Percentiles rank a stretch among this genome's conserved stretches.
Evolutionary conservation across 2,888 invertebrate genomes (phyloP).

Genomic region (Drosophila mayaguana): DNA sequence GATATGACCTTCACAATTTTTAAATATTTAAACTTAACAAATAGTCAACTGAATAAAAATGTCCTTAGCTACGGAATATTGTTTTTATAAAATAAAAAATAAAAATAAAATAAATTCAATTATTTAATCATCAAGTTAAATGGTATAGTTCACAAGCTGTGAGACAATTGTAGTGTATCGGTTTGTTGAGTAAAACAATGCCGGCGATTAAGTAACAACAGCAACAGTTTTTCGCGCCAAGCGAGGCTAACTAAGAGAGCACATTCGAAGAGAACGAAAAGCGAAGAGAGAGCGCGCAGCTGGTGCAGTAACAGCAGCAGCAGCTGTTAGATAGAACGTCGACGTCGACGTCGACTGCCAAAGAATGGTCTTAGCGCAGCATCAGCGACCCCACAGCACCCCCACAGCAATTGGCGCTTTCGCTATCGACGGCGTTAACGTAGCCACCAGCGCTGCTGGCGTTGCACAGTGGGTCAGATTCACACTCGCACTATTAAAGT

Average conservation of each 20-base stretch:
- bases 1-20: no score
- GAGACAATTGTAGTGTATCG: constrained; percentile 31
- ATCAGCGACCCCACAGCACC: constrained; percentile 50
- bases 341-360: constrained; percentile 47
- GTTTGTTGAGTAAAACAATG: constrained; percentile 52
- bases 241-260: constrained; percentile 36
- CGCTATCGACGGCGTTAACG: constrained; percentile 46
- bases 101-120: no score
- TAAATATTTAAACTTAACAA: no score
- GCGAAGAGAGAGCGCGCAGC: constrained; percentile 57
- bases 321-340: constrained; percentile 37
- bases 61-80: no score
- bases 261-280: constrained; percentile 32
- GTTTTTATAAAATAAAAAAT: no score
- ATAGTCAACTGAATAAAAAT: no score
- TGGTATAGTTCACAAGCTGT: constrained; percentile 12
- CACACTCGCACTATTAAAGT: background rate
- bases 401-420: constrained; percentile 48
- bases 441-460: constrained; percentile 35
- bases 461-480: constrained; percentile 32
- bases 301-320: constrained; percentile 63
- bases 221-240: constrained; percentile 79
- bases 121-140: background rate
- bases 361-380: constrained; percentile 75
- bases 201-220: constrained; percentile 78